These are phyloP conservation scores for Nibea coibor DNA, from an alignment of 2,113 vertebrate genomes.

Conservation along the genomic window DNA sequence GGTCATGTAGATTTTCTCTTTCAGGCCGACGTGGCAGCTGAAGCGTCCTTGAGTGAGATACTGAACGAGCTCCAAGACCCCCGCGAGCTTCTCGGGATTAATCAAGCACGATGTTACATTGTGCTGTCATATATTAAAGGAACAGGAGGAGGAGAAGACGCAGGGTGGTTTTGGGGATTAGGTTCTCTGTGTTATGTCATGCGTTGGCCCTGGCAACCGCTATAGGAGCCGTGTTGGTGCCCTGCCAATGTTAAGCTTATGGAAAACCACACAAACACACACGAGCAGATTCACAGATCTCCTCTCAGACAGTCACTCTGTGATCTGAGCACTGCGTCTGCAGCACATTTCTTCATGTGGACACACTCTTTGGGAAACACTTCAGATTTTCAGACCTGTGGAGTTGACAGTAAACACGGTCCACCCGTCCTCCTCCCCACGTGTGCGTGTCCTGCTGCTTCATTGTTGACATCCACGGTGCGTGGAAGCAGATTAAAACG, in stretches of 20 bases:
- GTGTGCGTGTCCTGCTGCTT: neutral
- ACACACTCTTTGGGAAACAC: neutral
- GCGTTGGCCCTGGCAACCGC: constrained; percentile 9
- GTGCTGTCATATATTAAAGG: constrained; percentile 5
- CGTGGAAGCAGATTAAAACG: constrained; percentile 44
- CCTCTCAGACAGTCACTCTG: neutral
- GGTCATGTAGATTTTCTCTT: neutral
- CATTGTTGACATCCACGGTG: constrained; percentile 49
- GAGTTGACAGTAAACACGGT: neutral
- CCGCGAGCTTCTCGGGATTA: neutral
- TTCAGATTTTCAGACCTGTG: neutral
- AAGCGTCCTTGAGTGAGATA: neutral
- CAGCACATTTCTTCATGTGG: neutral
- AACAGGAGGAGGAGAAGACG: neutral
- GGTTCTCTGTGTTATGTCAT: constrained; percentile 28
- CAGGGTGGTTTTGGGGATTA: constrained; percentile 38
- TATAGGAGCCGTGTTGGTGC: constrained; percentile 27
- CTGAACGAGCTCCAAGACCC: neutral
- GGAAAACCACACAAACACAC: neutral
- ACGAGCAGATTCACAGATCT: neutral
- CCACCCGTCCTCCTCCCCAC: neutral
- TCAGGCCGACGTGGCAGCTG: neutral
- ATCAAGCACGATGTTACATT: neutral
- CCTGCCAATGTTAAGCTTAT: constrained; percentile 31
- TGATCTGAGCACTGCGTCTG: neutral